phyloP scores from a whole-genome alignment of 2,888 invertebrate genomes.

The Ctena decussata region DNA sequence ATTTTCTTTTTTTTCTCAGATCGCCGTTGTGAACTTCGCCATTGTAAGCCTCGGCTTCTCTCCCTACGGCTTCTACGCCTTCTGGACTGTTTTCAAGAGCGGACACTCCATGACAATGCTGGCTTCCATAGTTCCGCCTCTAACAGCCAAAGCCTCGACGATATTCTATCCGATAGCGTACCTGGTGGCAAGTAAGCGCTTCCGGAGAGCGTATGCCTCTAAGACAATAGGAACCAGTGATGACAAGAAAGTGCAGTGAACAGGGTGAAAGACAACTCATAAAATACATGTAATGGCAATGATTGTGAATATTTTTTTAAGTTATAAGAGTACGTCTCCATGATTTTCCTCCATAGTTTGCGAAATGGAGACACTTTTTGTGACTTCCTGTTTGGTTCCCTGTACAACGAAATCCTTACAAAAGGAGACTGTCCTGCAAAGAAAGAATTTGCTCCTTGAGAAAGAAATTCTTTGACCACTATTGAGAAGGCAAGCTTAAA shows the following conservation, averaged over 20 bases:
- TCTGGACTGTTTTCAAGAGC: constrained; percentile 79
- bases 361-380: too few relatives aligned
- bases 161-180: constrained; percentile 83
- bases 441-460: too few relatives aligned
- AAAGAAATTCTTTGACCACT: too few relatives aligned
- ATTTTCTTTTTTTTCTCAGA: constrained; percentile 77
- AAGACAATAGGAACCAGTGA: constrained; percentile 12
- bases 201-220: constrained; percentile 44
- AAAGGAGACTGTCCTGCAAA: too few relatives aligned
- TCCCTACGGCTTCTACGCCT: constrained; percentile 81
- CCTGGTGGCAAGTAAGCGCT: constrained; percentile 58
- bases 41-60: constrained; percentile 78
- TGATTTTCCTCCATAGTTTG: too few relatives aligned
- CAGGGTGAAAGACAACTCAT: too few relatives aligned
- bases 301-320: too few relatives aligned
- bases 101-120: constrained; percentile 74
- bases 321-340: too few relatives aligned
- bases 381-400: too few relatives aligned
- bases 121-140: constrained; percentile 81
- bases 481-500: too few relatives aligned
- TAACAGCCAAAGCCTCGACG: constrained; percentile 82
- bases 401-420: too few relatives aligned
- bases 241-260: constrained; percentile 22
- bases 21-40: constrained; percentile 73
- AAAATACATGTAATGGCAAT: too few relatives aligned